A percentile compares a stretch with the other conserved stretches of the same genome.
These are phyloP conservation scores for Ostrea edulis DNA, from an alignment of 1,140 invertebrate genomes.

Conservation along the genomic window DNA sequence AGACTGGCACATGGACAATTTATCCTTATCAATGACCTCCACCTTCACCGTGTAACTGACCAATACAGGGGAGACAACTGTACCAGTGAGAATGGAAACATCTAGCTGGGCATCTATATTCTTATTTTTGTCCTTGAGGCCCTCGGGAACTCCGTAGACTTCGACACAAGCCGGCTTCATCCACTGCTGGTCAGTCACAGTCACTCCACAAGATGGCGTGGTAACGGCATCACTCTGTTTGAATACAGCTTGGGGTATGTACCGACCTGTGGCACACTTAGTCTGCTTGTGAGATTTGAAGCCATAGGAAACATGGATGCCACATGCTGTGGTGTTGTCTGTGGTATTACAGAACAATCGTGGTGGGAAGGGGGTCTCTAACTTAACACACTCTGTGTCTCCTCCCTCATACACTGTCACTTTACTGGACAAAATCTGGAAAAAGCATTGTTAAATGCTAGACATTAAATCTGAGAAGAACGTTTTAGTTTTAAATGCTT, in stretches of 20 bases:
- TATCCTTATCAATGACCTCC: conserved; percentile 69
- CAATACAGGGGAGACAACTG: background rate
- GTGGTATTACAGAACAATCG: conserved; percentile 59
- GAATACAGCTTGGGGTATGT: conserved; percentile 65
- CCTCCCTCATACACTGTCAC: conserved; percentile 63
- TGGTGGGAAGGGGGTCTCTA: conserved; percentile 61
- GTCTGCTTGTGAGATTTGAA: conserved; percentile 34
- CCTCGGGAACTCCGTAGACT: conserved; percentile 63
- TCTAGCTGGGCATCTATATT: conserved; percentile 53
- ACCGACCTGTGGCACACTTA: conserved; percentile 53
- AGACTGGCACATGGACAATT: conserved; percentile 65
- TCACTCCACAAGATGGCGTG: conserved; percentile 52
- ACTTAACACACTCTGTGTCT: conserved; percentile 48
- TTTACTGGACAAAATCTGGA: conserved; percentile 56
- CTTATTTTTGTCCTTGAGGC: conserved; percentile 65
- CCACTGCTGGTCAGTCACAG: conserved; percentile 59
- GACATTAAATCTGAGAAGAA: background rate
- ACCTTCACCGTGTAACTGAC: conserved; percentile 58
- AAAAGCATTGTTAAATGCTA: background rate
- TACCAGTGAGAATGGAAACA: background rate
- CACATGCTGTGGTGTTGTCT: conserved; percentile 39
- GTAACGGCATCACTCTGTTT: background rate
- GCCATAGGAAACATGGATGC: conserved; percentile 38
- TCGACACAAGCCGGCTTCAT: conserved; percentile 53
- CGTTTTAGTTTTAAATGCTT: background rate